Evolutionary conservation across 1,140 invertebrate species (phyloP).

Genomic region (Ceratosolen fusciceps): DNA sequence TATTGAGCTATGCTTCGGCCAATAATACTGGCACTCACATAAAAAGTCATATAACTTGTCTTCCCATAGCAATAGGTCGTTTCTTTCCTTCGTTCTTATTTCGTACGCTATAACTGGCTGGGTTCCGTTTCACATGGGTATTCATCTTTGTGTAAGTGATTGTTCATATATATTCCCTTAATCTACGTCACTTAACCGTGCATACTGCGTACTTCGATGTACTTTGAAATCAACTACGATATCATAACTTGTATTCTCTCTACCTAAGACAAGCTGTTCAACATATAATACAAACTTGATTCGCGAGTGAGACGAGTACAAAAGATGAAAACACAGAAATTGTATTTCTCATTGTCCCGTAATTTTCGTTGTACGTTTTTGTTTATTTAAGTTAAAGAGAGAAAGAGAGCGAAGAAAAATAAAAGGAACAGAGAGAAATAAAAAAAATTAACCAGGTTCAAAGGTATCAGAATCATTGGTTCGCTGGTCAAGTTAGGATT

Average conservation of each 20-base stretch:
- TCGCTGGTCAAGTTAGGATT: constrained; percentile 42
- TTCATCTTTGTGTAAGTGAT: background rate
- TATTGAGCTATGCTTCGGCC: background rate
- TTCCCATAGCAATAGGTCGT: background rate
- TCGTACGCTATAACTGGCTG: background rate
- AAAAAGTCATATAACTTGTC: constrained; percentile 1
- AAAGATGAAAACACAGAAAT: constrained; percentile 6
- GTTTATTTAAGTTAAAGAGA: constrained; percentile 6
- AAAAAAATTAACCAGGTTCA: constrained; percentile 22
- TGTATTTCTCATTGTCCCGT: background rate
- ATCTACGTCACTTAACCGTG: constrained; percentile 11
- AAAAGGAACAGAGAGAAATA: no score
- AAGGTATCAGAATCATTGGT: constrained; percentile 41
- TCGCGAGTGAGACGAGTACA: background rate
- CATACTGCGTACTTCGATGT: constrained; percentile 7
- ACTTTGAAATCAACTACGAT: constrained; percentile 41
- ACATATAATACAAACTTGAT: background rate
- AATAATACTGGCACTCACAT: background rate
- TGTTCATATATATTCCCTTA: background rate
- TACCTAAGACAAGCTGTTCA: background rate
- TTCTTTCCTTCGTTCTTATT: background rate
- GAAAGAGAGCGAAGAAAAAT: no score
- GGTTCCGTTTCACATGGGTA: background rate
- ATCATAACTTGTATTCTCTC: constrained; percentile 26
- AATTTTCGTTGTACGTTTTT: background rate